phyloP scores from a whole-genome alignment of 1,140 invertebrate species.

The Musca vetustissima region DNA sequence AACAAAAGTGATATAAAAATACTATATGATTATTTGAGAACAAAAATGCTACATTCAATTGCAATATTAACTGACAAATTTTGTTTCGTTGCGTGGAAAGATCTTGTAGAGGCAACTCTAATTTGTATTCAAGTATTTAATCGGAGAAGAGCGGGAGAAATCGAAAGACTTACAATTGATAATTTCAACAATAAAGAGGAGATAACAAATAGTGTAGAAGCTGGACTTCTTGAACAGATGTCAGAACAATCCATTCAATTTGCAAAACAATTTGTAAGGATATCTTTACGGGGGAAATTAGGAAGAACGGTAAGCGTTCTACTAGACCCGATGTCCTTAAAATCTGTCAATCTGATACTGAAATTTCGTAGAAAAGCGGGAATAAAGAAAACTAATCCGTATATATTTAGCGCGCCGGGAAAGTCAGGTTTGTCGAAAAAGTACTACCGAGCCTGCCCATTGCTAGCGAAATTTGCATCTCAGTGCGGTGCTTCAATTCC shows the following conservation, averaged over 20 bases:
- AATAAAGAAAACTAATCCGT: background rate
- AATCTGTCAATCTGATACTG: background rate
- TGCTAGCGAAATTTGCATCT: background rate
- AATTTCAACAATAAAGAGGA: background rate
- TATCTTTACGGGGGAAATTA: background rate
- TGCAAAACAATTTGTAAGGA: constrained; percentile 1
- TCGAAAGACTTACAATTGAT: background rate
- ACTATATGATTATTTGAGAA: background rate
- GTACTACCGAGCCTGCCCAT: background rate
- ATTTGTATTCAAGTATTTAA: constrained; percentile 9
- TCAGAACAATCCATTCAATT: background rate
- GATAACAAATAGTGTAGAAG: background rate
- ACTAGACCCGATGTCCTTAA: background rate
- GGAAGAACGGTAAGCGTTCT: background rate
- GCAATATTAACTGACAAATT: too few relatives aligned
- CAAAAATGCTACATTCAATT: too few relatives aligned
- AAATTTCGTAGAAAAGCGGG: background rate
- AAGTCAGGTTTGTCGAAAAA: background rate
- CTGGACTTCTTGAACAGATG: background rate
- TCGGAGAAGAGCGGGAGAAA: constrained; percentile 11
- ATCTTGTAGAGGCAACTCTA: background rate
- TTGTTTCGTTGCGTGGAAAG: background rate
- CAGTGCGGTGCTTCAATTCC: background rate
- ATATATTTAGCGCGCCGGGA: background rate
- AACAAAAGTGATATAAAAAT: background rate